Evolutionary conservation across 2,888 invertebrate genomes (phyloP).

Genomic region (Acanthosepion esculentum): DNA sequence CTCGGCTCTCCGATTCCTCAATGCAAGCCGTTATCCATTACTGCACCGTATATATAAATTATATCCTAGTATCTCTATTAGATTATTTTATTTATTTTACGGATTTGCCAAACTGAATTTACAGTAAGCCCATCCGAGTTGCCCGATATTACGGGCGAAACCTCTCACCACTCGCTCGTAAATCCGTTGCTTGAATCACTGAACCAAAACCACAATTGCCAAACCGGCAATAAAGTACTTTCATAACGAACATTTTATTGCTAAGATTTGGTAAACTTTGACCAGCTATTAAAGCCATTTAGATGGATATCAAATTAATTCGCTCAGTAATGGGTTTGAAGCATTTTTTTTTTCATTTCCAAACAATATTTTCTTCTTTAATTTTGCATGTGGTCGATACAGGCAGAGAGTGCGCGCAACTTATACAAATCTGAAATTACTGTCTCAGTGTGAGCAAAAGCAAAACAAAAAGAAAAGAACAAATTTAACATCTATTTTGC

Average conservation of each 20-base stretch:
- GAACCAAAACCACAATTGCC: not conserved
- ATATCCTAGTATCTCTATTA: no score
- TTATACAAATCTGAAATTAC: not conserved
- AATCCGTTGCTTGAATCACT: not conserved
- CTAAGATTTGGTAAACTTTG: not conserved
- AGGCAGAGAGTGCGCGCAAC: not conserved
- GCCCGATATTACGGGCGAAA: not conserved
- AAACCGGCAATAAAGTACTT: not conserved
- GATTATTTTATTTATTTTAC: not conserved
- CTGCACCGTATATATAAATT: no score
- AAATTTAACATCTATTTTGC: no score
- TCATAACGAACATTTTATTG: not conserved
- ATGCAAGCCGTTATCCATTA: no score
- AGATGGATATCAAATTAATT: not conserved
- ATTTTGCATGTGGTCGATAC: not conserved
- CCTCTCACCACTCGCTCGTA: not conserved
- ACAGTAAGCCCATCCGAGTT: not conserved
- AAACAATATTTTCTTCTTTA: not conserved
- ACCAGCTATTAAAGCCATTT: not conserved
- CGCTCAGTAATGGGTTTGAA: not conserved
- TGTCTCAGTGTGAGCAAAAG: not conserved
- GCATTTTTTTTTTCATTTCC: not conserved
- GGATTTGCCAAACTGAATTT: no score
- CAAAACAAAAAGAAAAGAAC: no score
- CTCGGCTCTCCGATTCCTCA: no score